phyloP scores from a whole-genome alignment of 2,888 invertebrate genomes.

The Pristionchus fissidentatus region DNA sequence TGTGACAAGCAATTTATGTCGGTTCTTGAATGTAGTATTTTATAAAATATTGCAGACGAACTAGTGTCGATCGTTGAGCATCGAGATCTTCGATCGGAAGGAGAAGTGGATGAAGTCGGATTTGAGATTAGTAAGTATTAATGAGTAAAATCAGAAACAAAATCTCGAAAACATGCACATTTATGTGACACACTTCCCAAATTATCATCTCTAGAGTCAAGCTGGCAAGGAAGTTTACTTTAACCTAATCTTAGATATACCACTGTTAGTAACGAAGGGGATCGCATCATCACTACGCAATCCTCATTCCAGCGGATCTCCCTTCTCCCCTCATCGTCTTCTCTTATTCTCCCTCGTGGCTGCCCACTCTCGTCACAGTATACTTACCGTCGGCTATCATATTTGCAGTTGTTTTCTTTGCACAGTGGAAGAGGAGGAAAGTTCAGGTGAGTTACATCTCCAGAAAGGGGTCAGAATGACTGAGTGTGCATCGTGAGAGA shows the following conservation, averaged over 20 bases:
- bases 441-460: constrained; percentile 27
- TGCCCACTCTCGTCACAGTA: constrained; percentile 62
- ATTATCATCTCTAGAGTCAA: neutral
- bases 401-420: constrained; percentile 64
- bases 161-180: neutral
- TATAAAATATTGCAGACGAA: constrained; percentile 47
- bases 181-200: too few species aligned
- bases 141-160: too few species aligned
- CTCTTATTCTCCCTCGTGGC: constrained; percentile 64
- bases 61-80: constrained; percentile 44
- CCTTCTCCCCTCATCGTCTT: constrained; percentile 61
- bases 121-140: constrained; percentile 43
- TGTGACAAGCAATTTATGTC: too few species aligned
- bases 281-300: neutral
- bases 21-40: too few species aligned
- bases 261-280: neutral
- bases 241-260: neutral
- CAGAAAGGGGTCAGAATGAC: too few species aligned
- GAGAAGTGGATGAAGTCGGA: constrained; percentile 36
- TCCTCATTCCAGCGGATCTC: constrained; percentile 58
- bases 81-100: constrained; percentile 44
- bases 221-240: neutral
- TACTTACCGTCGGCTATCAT: constrained; percentile 71
- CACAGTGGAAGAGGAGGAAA: constrained; percentile 48
- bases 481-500: too few species aligned